These are phyloP conservation scores for Oreotrochilus melanogaster DNA, from an alignment of 2,113 vertebrate species.

Conservation along the genomic window DNA sequence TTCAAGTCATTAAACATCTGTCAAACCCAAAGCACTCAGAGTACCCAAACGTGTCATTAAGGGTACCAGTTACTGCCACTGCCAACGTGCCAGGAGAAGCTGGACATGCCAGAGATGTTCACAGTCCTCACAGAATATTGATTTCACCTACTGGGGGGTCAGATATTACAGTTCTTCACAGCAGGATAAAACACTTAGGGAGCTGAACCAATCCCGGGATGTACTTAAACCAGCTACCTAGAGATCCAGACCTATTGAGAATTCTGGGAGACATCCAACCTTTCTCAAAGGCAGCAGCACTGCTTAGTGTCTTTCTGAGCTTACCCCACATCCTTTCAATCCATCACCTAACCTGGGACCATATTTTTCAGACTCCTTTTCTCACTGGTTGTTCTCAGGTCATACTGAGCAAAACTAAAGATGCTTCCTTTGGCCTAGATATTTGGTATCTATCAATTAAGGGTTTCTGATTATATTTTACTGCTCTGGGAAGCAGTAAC, in stretches of 20 bases:
- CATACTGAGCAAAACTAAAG: fast-evolving
- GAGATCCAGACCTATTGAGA: not conserved
- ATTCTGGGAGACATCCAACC: not conserved
- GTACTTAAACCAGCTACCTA: not conserved
- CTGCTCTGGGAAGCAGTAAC: not conserved
- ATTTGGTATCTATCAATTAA: not conserved
- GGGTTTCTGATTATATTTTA: not conserved
- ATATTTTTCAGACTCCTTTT: not conserved
- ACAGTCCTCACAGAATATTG: not conserved
- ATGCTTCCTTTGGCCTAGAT: fast-evolving
- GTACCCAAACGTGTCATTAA: not conserved
- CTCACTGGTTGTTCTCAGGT: not conserved
- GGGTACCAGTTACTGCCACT: fast-evolving
- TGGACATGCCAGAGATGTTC: not conserved
- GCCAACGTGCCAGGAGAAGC: not conserved
- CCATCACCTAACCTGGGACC: not conserved
- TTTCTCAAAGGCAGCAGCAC: not conserved
- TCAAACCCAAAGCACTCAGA: not conserved
- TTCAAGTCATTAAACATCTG: not conserved
- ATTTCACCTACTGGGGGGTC: not conserved
- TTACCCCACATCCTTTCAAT: not conserved
- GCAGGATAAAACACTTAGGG: not conserved
- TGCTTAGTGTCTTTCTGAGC: not conserved
- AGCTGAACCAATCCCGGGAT: not conserved
- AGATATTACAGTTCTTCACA: not conserved